Conservation (phyloP, 2,888 invertebrate genomes). For the Mythimna pallens region DNA sequence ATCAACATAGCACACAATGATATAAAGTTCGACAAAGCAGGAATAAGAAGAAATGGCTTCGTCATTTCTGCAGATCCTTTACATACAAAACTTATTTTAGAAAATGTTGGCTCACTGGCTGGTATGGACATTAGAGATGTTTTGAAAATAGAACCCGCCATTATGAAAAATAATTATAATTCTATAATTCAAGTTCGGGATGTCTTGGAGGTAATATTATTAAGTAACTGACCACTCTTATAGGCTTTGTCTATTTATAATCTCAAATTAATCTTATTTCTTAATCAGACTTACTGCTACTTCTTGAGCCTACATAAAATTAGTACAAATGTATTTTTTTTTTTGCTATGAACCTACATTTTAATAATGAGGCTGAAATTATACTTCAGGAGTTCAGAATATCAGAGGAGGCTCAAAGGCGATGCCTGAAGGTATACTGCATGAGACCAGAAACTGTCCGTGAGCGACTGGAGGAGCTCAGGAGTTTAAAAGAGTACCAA, state of each 20-base stretch:
- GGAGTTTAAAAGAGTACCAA: conserved; percentile 90
- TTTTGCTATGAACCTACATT: neutral
- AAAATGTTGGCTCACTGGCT: conserved; percentile 88
- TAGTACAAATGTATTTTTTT: neutral
- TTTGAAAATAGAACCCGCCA: conserved; percentile 91
- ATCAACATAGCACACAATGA: conserved; percentile 89
- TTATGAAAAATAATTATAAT: conserved; percentile 91
- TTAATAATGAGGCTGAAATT: neutral
- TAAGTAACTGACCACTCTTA: neutral
- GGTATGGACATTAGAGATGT: conserved; percentile 90
- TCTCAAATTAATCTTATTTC: too few species aligned
- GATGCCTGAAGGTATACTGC: conserved; percentile 90
- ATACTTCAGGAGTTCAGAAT: conserved; percentile 89
- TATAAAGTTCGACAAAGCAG: conserved; percentile 88
- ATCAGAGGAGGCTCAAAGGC: conserved; percentile 86
- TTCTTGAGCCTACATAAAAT: neutral
- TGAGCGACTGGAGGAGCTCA: conserved; percentile 90
- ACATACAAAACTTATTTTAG: conserved; percentile 90
- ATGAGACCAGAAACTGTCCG: conserved; percentile 91
- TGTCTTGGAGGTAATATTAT: conserved; percentile 85
- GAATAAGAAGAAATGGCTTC: conserved; percentile 91
- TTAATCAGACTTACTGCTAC: too few species aligned
- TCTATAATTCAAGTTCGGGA: conserved; percentile 89
- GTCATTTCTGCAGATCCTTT: conserved; percentile 91
- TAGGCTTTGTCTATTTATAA: neutral